phyloP scores from a whole-genome alignment of 1,140 invertebrate species.

The Ceratitis capitata region DNA sequence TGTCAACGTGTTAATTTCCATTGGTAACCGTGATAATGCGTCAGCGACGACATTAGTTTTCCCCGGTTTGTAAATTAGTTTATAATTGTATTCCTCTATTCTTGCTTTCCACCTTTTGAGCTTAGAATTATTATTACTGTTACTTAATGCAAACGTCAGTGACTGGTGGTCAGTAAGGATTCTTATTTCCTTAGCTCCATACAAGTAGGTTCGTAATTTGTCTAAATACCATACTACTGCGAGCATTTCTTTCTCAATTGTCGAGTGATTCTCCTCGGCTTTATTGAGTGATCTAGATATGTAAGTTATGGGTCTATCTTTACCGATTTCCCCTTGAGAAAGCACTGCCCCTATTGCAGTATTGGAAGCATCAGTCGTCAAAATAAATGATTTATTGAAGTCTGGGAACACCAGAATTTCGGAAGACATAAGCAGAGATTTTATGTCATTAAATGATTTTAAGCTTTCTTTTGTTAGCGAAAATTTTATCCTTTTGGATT shows the following conservation, averaged over 20 bases:
- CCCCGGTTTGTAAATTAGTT: constrained; percentile 30
- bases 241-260: constrained; percentile 51
- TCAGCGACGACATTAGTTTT: constrained; percentile 19
- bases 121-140: constrained; percentile 57
- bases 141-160: constrained; percentile 59
- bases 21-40: constrained; percentile 44
- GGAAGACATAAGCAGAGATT: constrained; percentile 61
- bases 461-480: constrained; percentile 41
- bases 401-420: constrained; percentile 61
- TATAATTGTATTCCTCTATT: constrained; percentile 39
- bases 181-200: too few species aligned
- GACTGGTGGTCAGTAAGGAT: constrained; percentile 64
- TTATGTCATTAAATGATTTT: constrained; percentile 60
- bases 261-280: constrained; percentile 49
- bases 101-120: constrained; percentile 39
- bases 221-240: constrained; percentile 60
- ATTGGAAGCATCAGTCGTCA: constrained; percentile 53
- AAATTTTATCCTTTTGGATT: constrained; percentile 21
- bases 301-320: constrained; percentile 57
- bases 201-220: constrained; percentile 55
- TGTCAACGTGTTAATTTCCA: background rate
- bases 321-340: constrained; percentile 53
- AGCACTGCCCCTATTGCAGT: constrained; percentile 54
- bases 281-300: constrained; percentile 52
- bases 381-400: constrained; percentile 52